Evolutionary conservation across 2,113 vertebrate genomes (phyloP), one percentile per base, ranked within the genome.

Genomic region (Misgurnus mizolepis): DNA sequence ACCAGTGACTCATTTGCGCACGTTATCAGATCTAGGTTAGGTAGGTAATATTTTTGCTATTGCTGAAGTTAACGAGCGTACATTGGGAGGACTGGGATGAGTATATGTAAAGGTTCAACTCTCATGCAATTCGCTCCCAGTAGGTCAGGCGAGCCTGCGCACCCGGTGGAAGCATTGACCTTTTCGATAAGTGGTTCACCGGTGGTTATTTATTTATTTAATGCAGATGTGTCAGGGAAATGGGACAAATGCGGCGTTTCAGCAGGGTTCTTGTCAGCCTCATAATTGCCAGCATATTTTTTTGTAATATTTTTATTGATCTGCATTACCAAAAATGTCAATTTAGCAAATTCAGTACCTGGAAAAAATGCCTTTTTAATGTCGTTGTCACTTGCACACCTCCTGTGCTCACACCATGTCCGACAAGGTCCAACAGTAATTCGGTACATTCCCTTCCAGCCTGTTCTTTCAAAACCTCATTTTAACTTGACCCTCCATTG

Each of bases 141-240:
- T 81, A 81, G 68, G 79, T 81, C 79, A 84, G 67, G 62, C 70
- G 43, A 71, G 73, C 78, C 60, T 45, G 50, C 17, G 40, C 72
- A 67, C 74, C 43, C 60, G 22, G 67, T 68, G 79, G 79, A 81
- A 84, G 50, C 39, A 56, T 68, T 84, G 83, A 84, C 83, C 83
- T 84, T 84, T 81, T 78, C 39, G 17, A 18, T 80, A 84, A 78
- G 68, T 58, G 49, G 45, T 76, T 84, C 74, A 55, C 41, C 7
- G 34, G 41, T 68, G 39, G 61, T 67, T 77, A 67, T 67, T 77
- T 77, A 77, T 66, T 76, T 34, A 34, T 34, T 34, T 74, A 66
- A 81, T 41, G 65, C 71, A 67, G 73, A 68, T 69, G 62, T 69
- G 41, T 76, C 71, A 73, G 22, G 67, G 27, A 55, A 67, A 58